phyloP scores from a whole-genome alignment of 2,888 invertebrate species.

The Tiliacea aurago region DNA sequence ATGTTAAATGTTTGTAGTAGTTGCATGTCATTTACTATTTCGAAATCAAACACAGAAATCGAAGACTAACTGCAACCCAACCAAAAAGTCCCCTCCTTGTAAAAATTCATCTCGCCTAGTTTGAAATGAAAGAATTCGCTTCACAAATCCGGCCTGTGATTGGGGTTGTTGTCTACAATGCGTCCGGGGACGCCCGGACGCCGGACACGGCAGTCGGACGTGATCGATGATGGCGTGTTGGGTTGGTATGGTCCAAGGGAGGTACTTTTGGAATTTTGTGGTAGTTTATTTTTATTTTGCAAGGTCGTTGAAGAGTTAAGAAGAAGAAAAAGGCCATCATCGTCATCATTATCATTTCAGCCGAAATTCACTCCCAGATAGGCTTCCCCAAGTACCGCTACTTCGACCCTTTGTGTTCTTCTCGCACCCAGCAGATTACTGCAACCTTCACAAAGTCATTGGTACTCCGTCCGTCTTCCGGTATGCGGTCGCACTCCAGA shows the following conservation, averaged over 20 bases:
- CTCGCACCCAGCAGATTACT: neutral
- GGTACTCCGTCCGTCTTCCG: neutral
- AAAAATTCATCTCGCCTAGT: conserved; percentile 31
- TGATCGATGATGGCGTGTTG: conserved; percentile 54
- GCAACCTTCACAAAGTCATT: neutral
- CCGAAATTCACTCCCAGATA: neutral
- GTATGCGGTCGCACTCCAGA: no score
- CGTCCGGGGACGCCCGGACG: conserved; percentile 57
- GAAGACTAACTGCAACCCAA: neutral
- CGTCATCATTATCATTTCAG: neutral
- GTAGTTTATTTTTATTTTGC: neutral
- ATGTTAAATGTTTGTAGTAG: neutral
- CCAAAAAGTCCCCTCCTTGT: neutral
- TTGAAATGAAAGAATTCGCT: conserved; percentile 53
- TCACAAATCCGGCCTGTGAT: conserved; percentile 57
- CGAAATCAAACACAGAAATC: no score
- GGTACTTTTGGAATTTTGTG: neutral
- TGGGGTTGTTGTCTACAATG: conserved; percentile 59
- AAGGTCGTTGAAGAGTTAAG: neutral
- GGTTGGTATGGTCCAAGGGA: conserved; percentile 2
- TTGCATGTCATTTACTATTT: neutral
- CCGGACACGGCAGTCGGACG: conserved; percentile 55
- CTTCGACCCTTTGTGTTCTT: neutral
- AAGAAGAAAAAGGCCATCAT: neutral
- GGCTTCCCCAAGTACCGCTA: neutral